Base-by-base conservation (phyloP, 2,113 vertebrate species). In the Electrona antarctica region DNA sequence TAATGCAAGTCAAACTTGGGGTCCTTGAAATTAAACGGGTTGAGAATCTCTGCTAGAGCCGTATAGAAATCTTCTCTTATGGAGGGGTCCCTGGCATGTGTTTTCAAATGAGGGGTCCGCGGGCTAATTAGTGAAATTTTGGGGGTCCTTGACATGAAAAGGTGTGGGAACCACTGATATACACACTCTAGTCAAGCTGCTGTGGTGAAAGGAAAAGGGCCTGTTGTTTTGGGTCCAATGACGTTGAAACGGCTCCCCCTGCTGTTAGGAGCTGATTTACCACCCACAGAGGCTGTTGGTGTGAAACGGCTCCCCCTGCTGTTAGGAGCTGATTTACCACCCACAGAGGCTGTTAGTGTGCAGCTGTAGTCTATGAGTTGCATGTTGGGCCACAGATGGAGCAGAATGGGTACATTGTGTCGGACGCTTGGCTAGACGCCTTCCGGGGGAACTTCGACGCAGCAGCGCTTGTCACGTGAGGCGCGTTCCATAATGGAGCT, bases 281-380 rank as follows among this genome's bases (percentile, higher is more conserved):
- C 63, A 54, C 48, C 51, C 33, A 64, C 60, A 69, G 56, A 75
- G 52, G 15, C 64, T n/a, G n/a, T n/a, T n/a, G n/a, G n/a, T n/a
- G n/a, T n/a, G n/a, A 83, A 67, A 84, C 69, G 85, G 82, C 83
- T 77, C 79, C 84, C 82, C 79, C 82, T 85, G 66, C 81, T 87
- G 84, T 89, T 88, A 73, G 67, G 48, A 71, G 48, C 64, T 64
- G 69, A 77, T 84, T 86, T 48, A 79, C 75, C 63, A 54, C 48
- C 51, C 33, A 64, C 60, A 69, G 56, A 75, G 52, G 15, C 64
- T n/a, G n/a, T 21, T 21, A 21, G 21, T 21, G 21, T 21, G 21
- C 21, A 1, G 21, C 21, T 21, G 21, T 21, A 21, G 21, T 78
- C 49, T 58, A 4, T 73, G 56, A 67, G 46, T 64, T 77, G 58